A percentile compares a stretch with the other conserved stretches of the same genome.
Evolutionary conservation across 2,797 vertebrate species (phyloP).

Genomic region (Propithecus deckenii): DNA sequence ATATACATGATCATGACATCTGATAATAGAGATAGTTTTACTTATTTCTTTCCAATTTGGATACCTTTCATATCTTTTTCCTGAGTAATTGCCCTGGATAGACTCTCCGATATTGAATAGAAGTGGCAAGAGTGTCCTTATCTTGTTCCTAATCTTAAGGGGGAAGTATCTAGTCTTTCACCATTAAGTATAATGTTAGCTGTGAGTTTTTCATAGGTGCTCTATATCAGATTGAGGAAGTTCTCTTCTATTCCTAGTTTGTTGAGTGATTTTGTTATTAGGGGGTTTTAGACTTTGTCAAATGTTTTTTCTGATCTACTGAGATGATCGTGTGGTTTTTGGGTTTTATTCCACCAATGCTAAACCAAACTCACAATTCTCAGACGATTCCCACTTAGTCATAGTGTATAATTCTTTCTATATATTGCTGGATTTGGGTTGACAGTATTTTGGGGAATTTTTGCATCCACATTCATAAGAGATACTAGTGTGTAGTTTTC

Average conservation of each 20-base stretch:
- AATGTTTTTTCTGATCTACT: neutral
- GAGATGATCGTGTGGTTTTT: neutral
- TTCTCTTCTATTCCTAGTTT: neutral
- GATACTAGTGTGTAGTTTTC: neutral
- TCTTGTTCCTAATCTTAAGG: neutral
- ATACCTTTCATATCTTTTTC: neutral
- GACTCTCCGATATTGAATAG: neutral
- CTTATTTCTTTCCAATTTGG: neutral
- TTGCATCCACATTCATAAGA: neutral
- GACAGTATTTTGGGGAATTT: neutral
- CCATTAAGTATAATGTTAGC: neutral
- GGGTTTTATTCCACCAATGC: neutral
- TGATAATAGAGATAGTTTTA: neutral
- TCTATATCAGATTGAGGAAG: neutral
- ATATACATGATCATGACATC: neutral
- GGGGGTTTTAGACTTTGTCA: neutral
- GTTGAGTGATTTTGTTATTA: conserved; percentile 4
- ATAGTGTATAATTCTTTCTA: neutral
- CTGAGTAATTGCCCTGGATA: neutral
- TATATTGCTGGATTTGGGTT: neutral
- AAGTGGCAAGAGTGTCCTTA: neutral
- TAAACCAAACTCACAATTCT: neutral
- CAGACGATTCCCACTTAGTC: neutral
- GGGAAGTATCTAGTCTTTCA: neutral
- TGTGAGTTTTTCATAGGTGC: neutral